Evolutionary conservation across 2,113 vertebrate genomes (phyloP), one percentile per base, ranked within the genome.

Genomic region (Python bivittatus): DNA sequence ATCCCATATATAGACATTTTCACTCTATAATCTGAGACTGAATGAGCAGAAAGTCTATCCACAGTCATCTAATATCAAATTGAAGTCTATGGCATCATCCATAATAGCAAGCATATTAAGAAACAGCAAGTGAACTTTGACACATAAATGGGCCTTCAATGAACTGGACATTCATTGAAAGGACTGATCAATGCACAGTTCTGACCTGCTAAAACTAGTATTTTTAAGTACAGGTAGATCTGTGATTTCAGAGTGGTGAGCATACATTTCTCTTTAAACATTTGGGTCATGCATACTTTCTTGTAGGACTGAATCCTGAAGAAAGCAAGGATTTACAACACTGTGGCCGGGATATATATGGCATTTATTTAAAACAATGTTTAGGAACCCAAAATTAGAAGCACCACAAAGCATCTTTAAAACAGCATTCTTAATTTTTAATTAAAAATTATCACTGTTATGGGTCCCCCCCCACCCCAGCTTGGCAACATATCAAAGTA

Each of bases 401-500:
- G 54, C 88, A 92, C 60, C n/a, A 61, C 25, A 94, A 96, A 92
- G 44, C 86, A 4, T 96, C 97, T 93, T 96, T 91, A 92, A 95
- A 95, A 93, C 52, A 92, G n/a, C 5, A 92, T 25, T 53, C 90
- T 88, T 27, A 85, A 93, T 93, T 93, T 96, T 95, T 95, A 95
- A 90, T 97, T 96, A 95, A 87, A 93, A 93, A 96, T 94, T 95
- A 96, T 93, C 91, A 95, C 89, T 93, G 94, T 94, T 96, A 94
- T 89, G 90, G 93, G 85, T 4, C 13, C 92, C 94, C 88, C 86
- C 25, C 52, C 6, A 6, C 48, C 52, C 89, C 53, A 4, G 91
- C 95, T 84, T 97, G 97, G 97, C 97, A 97, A 97, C 95, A 88
- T 94, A 96, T 95, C 94, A 96, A 96, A 91, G 91, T 88, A 95